Evolutionary conservation across 2,797 vertebrate species (phyloP), one percentile per base, ranked within the genome.

Genomic region (Phoebastria nigripes): DNA sequence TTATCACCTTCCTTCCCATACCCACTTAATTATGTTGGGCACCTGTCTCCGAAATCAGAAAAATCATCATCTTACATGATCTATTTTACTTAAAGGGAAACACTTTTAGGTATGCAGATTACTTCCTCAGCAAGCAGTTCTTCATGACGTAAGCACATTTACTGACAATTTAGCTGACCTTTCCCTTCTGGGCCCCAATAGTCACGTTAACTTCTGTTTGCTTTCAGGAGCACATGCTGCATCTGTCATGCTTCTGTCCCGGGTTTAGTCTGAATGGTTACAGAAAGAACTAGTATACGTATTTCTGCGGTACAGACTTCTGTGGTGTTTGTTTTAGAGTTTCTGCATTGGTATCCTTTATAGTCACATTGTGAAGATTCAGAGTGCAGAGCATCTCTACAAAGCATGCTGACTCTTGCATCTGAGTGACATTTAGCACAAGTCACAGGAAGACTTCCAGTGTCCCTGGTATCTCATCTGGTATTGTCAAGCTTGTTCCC

Each of bases 11-110:
- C 35, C 26, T 70, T 76, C 39, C 55, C 28, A 35, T 58, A 39
- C 12, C 18, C 15, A 21, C 58, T 87, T 87, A 70, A 77, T 96
- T 91, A 54, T 59, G 41, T 91, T 82, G 33, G 39, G 31, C n/a
- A 87, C 37, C 44, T 80, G 18, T 65, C 58, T 71, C 71, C 4
- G 1, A 83, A 86, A 67, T 55, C 21, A 69, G 26, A 81, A 56
- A 70, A 90, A 77, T 24, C 24, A 35, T 73, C 11, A 31, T 51
- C 22, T 54, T n/a, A 1, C 4, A 16, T 55, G 26, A 15, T 63
- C 29, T 66, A 1, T 26, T 29, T 56, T 67, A 42, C n/a, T 84
- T 81, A 17, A 54, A 93, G 47, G 39, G 51, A 78, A 61, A 19
- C 46, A 33, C 41, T 44, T 61, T 44, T 61, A 28, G 11, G 5